These are phyloP conservation scores for Gonocerus acuteangulatus DNA, from an alignment of 2,888 invertebrate genomes.

Conservation along the genomic window DNA sequence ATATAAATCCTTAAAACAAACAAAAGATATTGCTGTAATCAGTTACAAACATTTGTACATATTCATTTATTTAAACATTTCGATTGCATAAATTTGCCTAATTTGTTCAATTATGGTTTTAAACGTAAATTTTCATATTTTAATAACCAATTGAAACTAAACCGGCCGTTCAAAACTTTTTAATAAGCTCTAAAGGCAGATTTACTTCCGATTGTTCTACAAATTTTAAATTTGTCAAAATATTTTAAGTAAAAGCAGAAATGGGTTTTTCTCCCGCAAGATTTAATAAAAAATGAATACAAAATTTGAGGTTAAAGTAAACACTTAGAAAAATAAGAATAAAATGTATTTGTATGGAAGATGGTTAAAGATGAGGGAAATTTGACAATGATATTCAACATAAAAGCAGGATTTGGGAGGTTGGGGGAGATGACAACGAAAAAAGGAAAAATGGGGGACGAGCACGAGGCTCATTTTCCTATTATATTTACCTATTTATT, in stretches of 20 bases:
- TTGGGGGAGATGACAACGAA: neutral
- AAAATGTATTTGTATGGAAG: neutral
- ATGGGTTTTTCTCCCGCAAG: neutral
- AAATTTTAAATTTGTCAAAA: neutral
- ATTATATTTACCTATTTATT: neutral
- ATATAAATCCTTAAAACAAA: constrained; percentile 22
- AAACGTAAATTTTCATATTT: no score
- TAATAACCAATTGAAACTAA: no score
- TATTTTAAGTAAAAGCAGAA: neutral
- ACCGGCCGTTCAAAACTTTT: neutral
- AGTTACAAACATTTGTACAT: constrained; percentile 18
- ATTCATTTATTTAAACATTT: neutral
- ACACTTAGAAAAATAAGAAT: neutral
- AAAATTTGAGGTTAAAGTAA: constrained; percentile 1
- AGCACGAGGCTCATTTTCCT: neutral
- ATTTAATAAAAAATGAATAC: neutral
- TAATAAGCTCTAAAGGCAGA: constrained; percentile 1
- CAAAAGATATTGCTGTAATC: constrained; percentile 21
- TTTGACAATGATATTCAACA: neutral
- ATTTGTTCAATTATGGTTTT: neutral
- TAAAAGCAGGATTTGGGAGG: neutral
- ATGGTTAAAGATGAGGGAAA: neutral
- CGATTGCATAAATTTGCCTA: constrained; percentile 1
- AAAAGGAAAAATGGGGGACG: neutral
- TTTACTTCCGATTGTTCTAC: neutral